Base-by-base conservation (phyloP, 2,797 vertebrate species). In the Sebastolobus alascanus region DNA sequence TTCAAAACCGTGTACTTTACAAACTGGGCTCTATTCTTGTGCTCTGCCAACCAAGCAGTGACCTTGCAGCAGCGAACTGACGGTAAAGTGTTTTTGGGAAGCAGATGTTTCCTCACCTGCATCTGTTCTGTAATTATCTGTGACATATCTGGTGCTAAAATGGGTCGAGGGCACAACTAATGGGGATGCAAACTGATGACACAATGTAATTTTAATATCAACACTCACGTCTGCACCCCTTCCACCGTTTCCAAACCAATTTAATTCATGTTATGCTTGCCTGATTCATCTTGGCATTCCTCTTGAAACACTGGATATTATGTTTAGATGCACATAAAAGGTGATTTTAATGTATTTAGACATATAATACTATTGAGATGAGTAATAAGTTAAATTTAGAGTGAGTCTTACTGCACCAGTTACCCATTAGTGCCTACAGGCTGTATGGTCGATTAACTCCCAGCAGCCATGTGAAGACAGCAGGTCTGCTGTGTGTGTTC, bases 81-180 rank as follows among this genome's bases (percentile, higher is more conserved):
- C 13, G 8, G 29, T 22, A 6, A 67, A 33, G 40, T 65, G 56
- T 43, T 67, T 4, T 40, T 65, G 8, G 38, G 72, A 18, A 79
- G 68, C 80, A 84, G 78, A 74, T 85, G 72, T 77, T 54, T 71
- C 38, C 66, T 77, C 66, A 66, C 22, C 75, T 61, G 6, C 74
- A 75, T 77, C 75, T 79, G 35, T 63, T 81, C 56, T 25, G 52
- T 72, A 66, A 16, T 65, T 72, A 63, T 63, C 56, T 18, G 43
- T 13, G 40, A 79, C 77, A 75, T 56, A 60, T 55, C 12, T 31
- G 35, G 7, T 64, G 67, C 61, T 64, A 50, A 35, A 67, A 55
- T 50, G n/a, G 40, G 65, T 78, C 1, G 2, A 60, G 69, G 40
- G 18, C 67, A 38, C 25, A 6, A 9, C 33, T 46, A 59, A 66